Evolutionary conservation across 53 echinoderm and acorn worm species (phyloP).

Genomic region (Arbacia lixula): DNA sequence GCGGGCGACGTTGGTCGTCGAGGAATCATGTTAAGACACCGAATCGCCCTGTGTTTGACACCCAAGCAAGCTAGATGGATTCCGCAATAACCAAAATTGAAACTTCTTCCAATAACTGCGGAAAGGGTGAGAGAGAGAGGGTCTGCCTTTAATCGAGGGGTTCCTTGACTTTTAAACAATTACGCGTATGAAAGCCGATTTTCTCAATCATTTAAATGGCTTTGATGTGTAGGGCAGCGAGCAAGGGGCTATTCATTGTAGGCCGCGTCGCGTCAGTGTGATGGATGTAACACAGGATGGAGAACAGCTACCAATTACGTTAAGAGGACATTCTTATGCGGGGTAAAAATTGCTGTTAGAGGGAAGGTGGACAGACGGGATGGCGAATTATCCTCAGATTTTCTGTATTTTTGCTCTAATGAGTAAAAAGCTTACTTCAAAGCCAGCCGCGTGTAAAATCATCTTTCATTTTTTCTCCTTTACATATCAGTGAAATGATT

Average conservation of each 20-base stretch:
- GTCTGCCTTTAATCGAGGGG: no score
- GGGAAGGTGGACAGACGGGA: constrained; percentile 48
- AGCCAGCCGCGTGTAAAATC: constrained; percentile 15
- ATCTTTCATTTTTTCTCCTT: background rate
- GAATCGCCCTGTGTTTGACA: no score
- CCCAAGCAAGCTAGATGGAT: no score
- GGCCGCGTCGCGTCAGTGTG: constrained; percentile 2
- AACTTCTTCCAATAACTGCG: no score
- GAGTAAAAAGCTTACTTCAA: constrained; percentile 50
- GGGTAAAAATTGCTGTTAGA: constrained; percentile 1
- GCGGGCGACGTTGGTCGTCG: no score
- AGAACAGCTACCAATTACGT: constrained; percentile 52
- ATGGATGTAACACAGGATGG: constrained; percentile 16
- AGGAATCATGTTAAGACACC: no score
- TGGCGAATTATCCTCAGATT: constrained; percentile 19
- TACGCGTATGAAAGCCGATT: constrained; percentile 34
- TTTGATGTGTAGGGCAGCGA: background rate
- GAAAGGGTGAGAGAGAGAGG: no score
- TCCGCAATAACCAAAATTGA: no score
- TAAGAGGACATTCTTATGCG: constrained; percentile 37
- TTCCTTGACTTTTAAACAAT: no score
- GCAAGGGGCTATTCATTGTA: constrained; percentile 2
- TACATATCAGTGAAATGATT: constrained; percentile 39
- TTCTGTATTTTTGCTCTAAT: constrained; percentile 47
- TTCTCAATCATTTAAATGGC: constrained; percentile 55